Percentiles rank a stretch among this genome's conserved stretches.
Evolutionary conservation across 2,888 invertebrate species (phyloP).

Genomic region (Ommatoiulus sabulosus): DNA sequence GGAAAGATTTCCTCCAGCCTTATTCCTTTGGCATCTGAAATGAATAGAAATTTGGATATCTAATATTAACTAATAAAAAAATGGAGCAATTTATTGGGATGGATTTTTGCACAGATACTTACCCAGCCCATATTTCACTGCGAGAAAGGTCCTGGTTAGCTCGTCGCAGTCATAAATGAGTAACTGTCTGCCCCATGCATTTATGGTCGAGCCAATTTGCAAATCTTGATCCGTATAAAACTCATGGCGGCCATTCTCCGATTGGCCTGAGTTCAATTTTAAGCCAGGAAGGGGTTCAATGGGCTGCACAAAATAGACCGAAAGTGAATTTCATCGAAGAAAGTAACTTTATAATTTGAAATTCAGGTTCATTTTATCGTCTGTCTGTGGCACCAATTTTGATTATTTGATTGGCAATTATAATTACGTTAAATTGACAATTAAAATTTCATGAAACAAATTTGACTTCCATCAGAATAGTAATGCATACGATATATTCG

Average conservation of each 20-base stretch:
- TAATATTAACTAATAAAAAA: background rate
- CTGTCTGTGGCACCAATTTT: too few species aligned
- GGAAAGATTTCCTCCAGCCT: constrained; percentile 48
- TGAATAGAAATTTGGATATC: background rate
- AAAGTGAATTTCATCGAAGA: too few species aligned
- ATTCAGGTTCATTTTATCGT: too few species aligned
- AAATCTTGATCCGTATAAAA: constrained; percentile 78
- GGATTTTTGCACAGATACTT: constrained; percentile 60
- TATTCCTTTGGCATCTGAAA: constrained; percentile 50
- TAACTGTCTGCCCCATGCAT: constrained; percentile 84
- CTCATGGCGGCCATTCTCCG: constrained; percentile 43
- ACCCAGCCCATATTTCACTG: constrained; percentile 76
- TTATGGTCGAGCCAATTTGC: constrained; percentile 82
- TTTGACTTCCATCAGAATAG: too few species aligned
- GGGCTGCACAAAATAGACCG: background rate
- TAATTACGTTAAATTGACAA: too few species aligned
- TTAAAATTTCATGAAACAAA: too few species aligned
- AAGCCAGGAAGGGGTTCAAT: constrained; percentile 47
- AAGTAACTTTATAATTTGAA: too few species aligned
- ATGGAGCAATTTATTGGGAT: background rate
- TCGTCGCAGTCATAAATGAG: constrained; percentile 85
- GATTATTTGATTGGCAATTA: too few species aligned
- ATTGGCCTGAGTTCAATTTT: constrained; percentile 18
- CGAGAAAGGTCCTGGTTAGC: constrained; percentile 87
- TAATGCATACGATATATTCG: too few species aligned